Evolutionary conservation across 2,113 vertebrate species (phyloP).

Genomic region (Pluvialis apricaria): DNA sequence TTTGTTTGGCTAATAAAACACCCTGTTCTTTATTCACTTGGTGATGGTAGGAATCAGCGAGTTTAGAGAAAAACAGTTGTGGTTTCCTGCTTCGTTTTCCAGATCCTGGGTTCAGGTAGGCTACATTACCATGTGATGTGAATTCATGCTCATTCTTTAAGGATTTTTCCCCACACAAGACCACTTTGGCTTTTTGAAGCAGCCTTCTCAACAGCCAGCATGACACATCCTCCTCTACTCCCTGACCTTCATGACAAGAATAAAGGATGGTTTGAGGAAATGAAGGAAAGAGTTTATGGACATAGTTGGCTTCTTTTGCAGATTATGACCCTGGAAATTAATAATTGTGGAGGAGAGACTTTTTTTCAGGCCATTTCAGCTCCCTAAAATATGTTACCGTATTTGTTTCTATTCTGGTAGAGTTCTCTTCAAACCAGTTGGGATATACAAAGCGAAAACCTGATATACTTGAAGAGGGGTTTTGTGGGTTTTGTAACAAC

Average conservation of each 20-base stretch:
- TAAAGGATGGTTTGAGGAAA: neutral
- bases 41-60: neutral
- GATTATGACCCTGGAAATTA: neutral
- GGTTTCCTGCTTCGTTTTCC: neutral
- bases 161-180: neutral
- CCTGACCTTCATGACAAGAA: neutral
- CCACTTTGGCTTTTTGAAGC: neutral
- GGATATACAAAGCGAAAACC: neutral
- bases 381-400: neutral
- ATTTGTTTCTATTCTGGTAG: neutral
- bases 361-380: neutral
- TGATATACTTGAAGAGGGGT: neutral
- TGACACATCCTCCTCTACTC: neutral
- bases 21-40: neutral
- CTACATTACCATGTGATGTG: neutral
- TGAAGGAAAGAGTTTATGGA: neutral
- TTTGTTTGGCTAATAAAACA: neutral
- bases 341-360: neutral
- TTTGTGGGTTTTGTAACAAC: neutral
- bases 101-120: neutral
- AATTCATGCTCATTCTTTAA: neutral
- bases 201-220: neutral
- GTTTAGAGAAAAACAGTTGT: neutral
- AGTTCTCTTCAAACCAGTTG: neutral
- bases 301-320: neutral